Evolutionary conservation across 1,140 invertebrate genomes (phyloP).

Genomic region (Drosophila carrolli): DNA sequence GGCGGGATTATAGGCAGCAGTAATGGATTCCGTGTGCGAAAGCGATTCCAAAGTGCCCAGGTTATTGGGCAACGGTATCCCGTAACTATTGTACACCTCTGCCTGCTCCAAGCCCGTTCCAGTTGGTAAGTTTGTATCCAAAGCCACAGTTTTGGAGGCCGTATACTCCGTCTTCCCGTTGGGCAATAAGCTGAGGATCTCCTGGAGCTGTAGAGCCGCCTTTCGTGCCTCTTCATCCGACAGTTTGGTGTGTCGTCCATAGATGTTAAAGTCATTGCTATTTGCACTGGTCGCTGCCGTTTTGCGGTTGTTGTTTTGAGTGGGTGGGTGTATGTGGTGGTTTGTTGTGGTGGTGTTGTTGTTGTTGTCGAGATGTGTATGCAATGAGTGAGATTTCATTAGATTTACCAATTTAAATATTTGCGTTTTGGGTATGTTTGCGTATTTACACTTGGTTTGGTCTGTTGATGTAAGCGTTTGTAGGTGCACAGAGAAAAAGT

Average conservation of each 20-base stretch:
- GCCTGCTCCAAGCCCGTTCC: constrained; percentile 50
- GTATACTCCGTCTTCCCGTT: constrained; percentile 80
- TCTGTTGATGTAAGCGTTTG: constrained; percentile 12
- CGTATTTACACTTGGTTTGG: constrained; percentile 62
- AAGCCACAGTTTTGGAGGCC: constrained; percentile 72
- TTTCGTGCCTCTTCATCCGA: constrained; percentile 69
- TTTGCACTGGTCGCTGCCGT: constrained; percentile 51
- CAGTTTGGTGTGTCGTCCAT: constrained; percentile 77
- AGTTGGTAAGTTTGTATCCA: constrained; percentile 53
- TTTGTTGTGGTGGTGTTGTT: constrained; percentile 31
- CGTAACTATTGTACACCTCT: constrained; percentile 66
- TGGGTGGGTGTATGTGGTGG: constrained; percentile 10
- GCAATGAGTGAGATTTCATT: constrained; percentile 78
- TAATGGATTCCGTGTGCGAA: constrained; percentile 82
- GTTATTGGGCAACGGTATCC: constrained; percentile 69
- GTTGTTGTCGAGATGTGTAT: constrained; percentile 61
- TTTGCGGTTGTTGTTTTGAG: constrained; percentile 29
- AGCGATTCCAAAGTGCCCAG: constrained; percentile 76
- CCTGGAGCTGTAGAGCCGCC: constrained; percentile 74
- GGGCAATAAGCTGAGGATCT: constrained; percentile 75
- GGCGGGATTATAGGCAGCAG: constrained; percentile 66
- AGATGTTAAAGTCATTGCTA: constrained; percentile 78
- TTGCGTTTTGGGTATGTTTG: constrained; percentile 33
- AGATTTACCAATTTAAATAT: constrained; percentile 74
- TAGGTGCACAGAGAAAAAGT: constrained; percentile 15